Evolutionary conservation across 2,797 vertebrate genomes (phyloP).

Genomic region (Myotis planiceps): DNA sequence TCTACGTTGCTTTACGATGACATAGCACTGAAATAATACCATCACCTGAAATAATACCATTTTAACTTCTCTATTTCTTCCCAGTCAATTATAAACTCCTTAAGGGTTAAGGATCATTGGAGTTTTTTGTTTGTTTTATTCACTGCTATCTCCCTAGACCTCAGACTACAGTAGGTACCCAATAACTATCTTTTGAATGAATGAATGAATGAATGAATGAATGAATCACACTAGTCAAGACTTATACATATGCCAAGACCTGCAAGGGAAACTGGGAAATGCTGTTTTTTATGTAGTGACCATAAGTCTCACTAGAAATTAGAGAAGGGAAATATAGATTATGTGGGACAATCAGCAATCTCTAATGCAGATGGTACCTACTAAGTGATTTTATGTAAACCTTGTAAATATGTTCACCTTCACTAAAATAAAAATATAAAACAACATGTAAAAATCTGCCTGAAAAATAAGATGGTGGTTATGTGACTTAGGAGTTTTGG

Average conservation of each 20-base stretch:
- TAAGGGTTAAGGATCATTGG: not conserved
- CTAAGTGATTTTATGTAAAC: not conserved
- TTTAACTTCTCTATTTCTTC: not conserved
- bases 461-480: not conserved
- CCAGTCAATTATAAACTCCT: not conserved
- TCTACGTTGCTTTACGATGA: not conserved
- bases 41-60: not conserved
- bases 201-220: not conserved
- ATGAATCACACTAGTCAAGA: not conserved
- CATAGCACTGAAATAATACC: not conserved
- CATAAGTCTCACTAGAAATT: not conserved
- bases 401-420: not conserved
- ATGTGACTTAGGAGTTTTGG: not conserved
- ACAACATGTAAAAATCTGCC: not conserved
- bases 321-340: not conserved
- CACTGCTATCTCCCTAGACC: not conserved
- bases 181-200: not conserved
- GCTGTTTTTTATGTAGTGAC: not conserved
- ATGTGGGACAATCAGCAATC: not conserved
- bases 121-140: not conserved
- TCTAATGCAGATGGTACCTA: not conserved
- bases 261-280: not conserved
- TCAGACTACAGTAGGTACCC: not conserved
- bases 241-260: not conserved
- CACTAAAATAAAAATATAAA: not conserved